Percentiles rank a stretch among this genome's conserved stretches.
Evolutionary conservation across 2,113 vertebrate species (phyloP).

Genomic region (Taxidea taxus): DNA sequence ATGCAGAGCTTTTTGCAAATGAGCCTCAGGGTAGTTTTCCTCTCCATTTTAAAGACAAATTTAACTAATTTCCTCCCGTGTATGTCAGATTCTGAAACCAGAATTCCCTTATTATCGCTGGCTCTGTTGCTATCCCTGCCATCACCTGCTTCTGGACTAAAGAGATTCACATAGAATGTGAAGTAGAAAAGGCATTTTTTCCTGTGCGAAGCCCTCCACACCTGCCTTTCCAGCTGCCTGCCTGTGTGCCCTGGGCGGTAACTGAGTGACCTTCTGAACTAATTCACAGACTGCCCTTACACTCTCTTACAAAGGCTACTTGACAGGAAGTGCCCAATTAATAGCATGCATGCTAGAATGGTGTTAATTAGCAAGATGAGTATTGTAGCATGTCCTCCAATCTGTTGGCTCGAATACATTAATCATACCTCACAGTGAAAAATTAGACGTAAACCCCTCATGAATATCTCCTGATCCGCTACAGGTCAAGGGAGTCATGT

Average conservation of each 20-base stretch:
- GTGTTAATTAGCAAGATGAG: not conserved
- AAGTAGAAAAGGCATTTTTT: not conserved
- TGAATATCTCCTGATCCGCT: not conserved
- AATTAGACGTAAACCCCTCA: slow-evolving; percentile 25
- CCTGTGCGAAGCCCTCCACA: not conserved
- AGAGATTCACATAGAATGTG: not conserved
- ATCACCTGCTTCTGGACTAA: not conserved
- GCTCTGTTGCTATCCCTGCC: not conserved
- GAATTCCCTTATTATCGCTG: not conserved
- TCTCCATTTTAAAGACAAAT: slow-evolving; percentile 1
- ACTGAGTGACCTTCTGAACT: not conserved
- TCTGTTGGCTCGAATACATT: not conserved
- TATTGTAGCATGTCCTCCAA: not conserved
- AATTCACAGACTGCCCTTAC: not conserved
- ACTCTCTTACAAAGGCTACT: not conserved
- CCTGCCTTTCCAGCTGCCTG: not conserved
- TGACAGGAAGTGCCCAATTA: not conserved
- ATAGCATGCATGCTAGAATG: not conserved
- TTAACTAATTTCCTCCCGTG: slow-evolving; percentile 15
- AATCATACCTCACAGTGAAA: not conserved
- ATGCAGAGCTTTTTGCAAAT: not conserved
- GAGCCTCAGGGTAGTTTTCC: not conserved
- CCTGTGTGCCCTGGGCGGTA: not conserved
- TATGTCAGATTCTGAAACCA: not conserved
- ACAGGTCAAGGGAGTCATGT: not conserved